A percentile compares a stretch with the other conserved stretches of the same genome.
Evolutionary conservation across 1,140 invertebrate species (phyloP).

Genomic region (Megathymus violae): DNA sequence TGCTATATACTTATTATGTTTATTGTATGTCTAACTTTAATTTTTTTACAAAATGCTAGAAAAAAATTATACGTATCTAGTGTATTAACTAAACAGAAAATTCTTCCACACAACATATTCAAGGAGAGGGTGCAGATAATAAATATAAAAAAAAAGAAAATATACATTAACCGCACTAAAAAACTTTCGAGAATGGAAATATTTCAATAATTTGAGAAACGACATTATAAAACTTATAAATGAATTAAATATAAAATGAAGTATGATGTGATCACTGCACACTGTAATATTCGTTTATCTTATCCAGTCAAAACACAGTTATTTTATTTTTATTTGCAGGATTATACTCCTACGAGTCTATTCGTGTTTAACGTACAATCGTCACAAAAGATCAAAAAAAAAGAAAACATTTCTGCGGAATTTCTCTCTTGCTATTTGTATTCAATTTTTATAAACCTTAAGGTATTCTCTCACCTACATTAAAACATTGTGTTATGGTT

Average conservation of each 20-base stretch:
- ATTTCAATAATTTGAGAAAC: no score
- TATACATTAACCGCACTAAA: no score
- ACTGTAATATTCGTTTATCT: not conserved
- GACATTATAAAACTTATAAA: no score
- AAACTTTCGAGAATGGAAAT: no score
- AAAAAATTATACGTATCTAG: no score
- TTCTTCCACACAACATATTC: no score
- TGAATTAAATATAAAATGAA: not conserved
- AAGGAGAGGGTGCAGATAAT: no score
- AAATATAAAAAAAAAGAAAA: no score
- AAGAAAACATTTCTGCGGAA: constrained; percentile 3
- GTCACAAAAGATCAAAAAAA: constrained; percentile 14
- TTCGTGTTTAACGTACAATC: not conserved
- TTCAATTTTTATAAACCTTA: not conserved
- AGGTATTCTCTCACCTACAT: not conserved
- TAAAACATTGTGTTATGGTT: not conserved
- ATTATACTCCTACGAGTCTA: not conserved
- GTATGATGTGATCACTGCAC: not conserved
- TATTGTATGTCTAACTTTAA: no score
- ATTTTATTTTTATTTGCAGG: not conserved
- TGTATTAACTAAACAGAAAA: no score
- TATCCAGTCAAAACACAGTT: not conserved
- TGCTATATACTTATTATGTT: no score
- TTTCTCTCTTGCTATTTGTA: constrained; percentile 4
- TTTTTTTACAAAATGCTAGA: no score